Evolutionary conservation across 2,888 invertebrate genomes (phyloP).

Genomic region (Flabesymbios commensalis): DNA sequence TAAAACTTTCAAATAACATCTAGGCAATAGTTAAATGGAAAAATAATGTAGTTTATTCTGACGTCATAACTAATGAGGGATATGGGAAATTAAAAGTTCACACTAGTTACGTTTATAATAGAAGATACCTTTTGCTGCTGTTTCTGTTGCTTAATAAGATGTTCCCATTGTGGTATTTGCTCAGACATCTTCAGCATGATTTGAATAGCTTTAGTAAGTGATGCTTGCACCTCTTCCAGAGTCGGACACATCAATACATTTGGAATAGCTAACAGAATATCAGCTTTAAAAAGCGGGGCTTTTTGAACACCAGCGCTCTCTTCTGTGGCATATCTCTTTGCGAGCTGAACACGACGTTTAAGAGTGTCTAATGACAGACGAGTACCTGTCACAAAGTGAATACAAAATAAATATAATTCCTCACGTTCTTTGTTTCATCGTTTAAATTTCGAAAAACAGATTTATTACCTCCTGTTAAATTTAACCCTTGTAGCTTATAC

Average conservation of each 20-base stretch:
- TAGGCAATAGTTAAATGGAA: no score
- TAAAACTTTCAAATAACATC: no score
- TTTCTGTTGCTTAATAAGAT: constrained; percentile 65
- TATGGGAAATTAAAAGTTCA: no score
- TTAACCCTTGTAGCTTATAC: no score
- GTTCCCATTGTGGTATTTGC: constrained; percentile 90
- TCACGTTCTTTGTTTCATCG: background rate
- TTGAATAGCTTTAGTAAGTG: constrained; percentile 79
- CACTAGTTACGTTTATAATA: no score
- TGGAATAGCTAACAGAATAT: constrained; percentile 84
- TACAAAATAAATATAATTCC: background rate
- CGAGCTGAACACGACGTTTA: constrained; percentile 58
- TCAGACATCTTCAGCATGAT: constrained; percentile 84
- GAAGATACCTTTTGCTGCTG: constrained; percentile 38
- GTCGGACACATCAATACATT: constrained; percentile 81
- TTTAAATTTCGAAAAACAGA: no score
- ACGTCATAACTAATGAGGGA: no score
- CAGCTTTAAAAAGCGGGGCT: constrained; percentile 72
- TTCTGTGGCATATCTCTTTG: constrained; percentile 52
- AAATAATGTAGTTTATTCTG: no score
- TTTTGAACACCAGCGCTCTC: constrained; percentile 42
- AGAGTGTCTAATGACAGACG: constrained; percentile 59
- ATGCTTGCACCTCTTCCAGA: constrained; percentile 90
- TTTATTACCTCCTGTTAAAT: no score
- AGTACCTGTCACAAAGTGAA: constrained; percentile 48